Conservation (phyloP, 2,797 vertebrate genomes). For the Manis pentadactyla region DNA sequence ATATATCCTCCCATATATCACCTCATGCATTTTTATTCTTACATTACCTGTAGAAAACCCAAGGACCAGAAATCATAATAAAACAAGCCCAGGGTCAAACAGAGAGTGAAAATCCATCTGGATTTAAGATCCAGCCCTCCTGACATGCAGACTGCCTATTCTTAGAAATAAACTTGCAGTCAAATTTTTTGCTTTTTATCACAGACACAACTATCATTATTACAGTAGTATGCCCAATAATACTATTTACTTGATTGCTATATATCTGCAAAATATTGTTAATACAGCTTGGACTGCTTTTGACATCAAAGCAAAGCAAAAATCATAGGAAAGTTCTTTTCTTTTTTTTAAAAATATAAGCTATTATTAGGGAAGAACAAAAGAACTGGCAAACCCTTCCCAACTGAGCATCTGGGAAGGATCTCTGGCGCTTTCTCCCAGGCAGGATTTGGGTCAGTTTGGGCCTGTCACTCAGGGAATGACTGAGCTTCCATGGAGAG, state of each 20-base stretch:
- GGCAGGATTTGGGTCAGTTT: not conserved
- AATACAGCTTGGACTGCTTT: constrained; percentile 8
- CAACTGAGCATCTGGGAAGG: not conserved
- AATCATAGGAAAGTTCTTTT: not conserved
- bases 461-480: not conserved
- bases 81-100: not conserved
- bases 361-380: constrained; percentile 56
- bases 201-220: not conserved
- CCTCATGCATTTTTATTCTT: constrained; percentile 2
- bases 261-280: constrained; percentile 1
- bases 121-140: not conserved
- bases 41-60: not conserved
- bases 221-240: not conserved
- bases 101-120: constrained; percentile 10
- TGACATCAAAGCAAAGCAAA: not conserved
- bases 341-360: constrained; percentile 17
- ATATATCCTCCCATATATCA: not conserved
- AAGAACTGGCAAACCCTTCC: constrained; percentile 7
- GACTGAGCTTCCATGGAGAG: not conserved
- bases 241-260: not conserved
- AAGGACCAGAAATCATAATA: not conserved
- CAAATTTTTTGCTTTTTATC: not conserved
- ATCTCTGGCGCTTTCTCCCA: not conserved
- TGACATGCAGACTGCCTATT: not conserved
- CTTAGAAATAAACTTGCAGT: not conserved